These are phyloP conservation scores for Psix sp. DNA, from an alignment of 1,140 invertebrate genomes.

Conservation along the genomic window DNA sequence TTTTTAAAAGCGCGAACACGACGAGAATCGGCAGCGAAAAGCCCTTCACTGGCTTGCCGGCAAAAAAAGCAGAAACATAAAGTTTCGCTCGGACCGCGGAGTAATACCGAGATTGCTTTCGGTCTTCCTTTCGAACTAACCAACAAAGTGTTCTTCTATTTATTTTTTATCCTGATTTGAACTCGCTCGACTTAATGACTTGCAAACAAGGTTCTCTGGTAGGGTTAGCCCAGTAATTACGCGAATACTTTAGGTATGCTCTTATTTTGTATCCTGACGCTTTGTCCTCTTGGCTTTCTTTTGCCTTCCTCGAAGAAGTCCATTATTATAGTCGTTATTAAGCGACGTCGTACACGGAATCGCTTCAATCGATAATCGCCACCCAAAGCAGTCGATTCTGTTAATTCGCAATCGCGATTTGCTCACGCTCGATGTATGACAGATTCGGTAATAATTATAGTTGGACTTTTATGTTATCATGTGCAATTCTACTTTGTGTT, in stretches of 20 bases:
- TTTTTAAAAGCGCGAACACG: constrained; percentile 49
- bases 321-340: constrained; percentile 58
- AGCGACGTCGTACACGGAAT: constrained; percentile 54
- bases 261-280: constrained; percentile 57
- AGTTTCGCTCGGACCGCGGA: constrained; percentile 57
- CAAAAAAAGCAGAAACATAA: constrained; percentile 44
- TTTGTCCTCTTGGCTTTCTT: constrained; percentile 54
- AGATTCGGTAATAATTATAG: constrained; percentile 33
- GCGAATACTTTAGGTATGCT: constrained; percentile 58
- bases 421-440: constrained; percentile 40
- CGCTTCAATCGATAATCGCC: constrained; percentile 55
- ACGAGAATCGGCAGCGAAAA: constrained; percentile 59
- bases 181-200: constrained; percentile 65
- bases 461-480: constrained; percentile 3
- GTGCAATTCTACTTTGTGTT: constrained; percentile 16
- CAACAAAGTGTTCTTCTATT: constrained; percentile 56
- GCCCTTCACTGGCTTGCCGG: constrained; percentile 48
- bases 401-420: constrained; percentile 51
- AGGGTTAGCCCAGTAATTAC: constrained; percentile 56
- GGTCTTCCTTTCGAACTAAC: constrained; percentile 61
- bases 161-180: constrained; percentile 65
- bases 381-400: constrained; percentile 27
- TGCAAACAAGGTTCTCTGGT: constrained; percentile 62
- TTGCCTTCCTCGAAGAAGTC: constrained; percentile 53
- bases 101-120: constrained; percentile 66